phyloP scores from a whole-genome alignment of 2,797 vertebrate genomes.

The Triplophysa bombifrons region DNA sequence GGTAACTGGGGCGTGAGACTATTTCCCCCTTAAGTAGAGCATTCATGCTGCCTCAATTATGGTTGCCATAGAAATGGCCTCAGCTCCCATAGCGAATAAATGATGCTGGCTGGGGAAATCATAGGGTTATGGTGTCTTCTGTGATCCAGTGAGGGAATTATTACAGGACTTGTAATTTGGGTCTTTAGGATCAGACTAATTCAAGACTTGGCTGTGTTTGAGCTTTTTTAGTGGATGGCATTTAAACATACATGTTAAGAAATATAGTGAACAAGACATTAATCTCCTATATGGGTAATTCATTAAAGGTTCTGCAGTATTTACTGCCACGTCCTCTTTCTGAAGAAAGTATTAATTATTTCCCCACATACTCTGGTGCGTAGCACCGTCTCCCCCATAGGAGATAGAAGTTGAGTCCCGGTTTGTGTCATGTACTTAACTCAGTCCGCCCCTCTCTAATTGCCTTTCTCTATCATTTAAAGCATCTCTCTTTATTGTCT shows the following conservation, averaged over 20 bases:
- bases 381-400: not conserved
- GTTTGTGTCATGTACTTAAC: not conserved
- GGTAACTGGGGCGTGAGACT: constrained; percentile 41
- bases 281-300: not conserved
- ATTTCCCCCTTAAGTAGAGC: constrained; percentile 16
- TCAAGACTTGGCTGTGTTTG: not conserved
- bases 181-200: constrained; percentile 6
- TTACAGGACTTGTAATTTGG: constrained; percentile 24
- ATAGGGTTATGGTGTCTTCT: constrained; percentile 31
- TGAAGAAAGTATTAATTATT: constrained; percentile 7
- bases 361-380: not conserved
- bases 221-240: not conserved
- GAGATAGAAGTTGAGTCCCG: not conserved
- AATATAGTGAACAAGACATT: not conserved
- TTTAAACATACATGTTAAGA: constrained; percentile 5
- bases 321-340: not conserved
- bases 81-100: constrained; percentile 4
- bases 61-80: constrained; percentile 26
- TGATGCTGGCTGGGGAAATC: constrained; percentile 18
- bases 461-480: constrained; percentile 5
- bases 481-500: not conserved
- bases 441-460: not conserved
- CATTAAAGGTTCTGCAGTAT: not conserved
- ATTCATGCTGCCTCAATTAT: constrained; percentile 29
- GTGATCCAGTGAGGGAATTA: constrained; percentile 21